Percentiles rank a stretch among this genome's conserved stretches.
phyloP scores from a whole-genome alignment of 2,888 invertebrate genomes.

The Leptinotarsa haldemani region DNA sequence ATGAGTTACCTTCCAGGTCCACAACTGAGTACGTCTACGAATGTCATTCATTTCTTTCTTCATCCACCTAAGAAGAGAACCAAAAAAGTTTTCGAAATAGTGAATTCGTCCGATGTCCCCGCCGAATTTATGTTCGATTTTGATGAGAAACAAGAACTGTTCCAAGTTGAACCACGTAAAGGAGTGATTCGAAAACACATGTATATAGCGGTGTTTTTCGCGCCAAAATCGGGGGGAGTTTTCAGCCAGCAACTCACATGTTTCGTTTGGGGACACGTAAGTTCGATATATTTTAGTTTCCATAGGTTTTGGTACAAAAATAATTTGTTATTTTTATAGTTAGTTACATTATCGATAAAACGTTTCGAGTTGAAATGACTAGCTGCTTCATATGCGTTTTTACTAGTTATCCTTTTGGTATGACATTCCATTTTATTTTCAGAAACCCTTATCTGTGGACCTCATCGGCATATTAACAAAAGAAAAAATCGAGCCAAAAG shows the following conservation, averaged over 20 bases:
- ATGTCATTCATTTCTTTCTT: constrained; percentile 43
- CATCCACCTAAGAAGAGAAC: constrained; percentile 27
- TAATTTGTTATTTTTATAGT: too few species aligned
- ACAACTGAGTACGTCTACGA: constrained; percentile 41
- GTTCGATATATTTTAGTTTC: constrained; percentile 19
- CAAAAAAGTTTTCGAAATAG: constrained; percentile 57
- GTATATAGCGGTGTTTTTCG: constrained; percentile 59
- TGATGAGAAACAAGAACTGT: constrained; percentile 55
- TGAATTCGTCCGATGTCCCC: constrained; percentile 57
- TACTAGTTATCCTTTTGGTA: too few species aligned
- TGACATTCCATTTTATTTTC: constrained; percentile 25
- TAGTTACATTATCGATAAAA: too few species aligned
- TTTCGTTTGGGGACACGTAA: constrained; percentile 63
- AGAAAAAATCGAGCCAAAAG: constrained; percentile 15
- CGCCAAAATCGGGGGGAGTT: constrained; percentile 54
- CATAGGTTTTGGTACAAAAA: too few species aligned
- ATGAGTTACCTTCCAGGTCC: constrained; percentile 42
- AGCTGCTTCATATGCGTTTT: too few species aligned
- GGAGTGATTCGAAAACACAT: constrained; percentile 58
- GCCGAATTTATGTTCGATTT: constrained; percentile 62
- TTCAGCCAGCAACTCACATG: constrained; percentile 59
- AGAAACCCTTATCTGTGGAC: constrained; percentile 60
- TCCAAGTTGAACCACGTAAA: constrained; percentile 56
- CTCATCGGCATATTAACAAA: constrained; percentile 52
- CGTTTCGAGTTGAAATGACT: too few species aligned